phyloP scores from a whole-genome alignment of 2,888 invertebrate genomes.

The Frankliniella fusca region DNA sequence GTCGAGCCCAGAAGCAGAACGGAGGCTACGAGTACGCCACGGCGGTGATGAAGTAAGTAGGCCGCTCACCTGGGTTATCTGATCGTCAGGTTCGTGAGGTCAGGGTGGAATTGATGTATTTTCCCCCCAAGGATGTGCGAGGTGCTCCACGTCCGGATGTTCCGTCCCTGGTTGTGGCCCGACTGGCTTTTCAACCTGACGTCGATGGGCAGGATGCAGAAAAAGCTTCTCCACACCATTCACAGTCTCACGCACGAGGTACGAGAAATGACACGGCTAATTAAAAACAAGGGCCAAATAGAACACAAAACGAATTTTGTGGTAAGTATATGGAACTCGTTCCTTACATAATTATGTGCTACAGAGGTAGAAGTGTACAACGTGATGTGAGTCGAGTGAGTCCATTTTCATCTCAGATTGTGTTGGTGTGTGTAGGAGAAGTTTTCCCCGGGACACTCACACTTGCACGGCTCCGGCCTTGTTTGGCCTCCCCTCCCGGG shows the following conservation, averaged over 20 bases:
- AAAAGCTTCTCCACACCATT: constrained; percentile 68
- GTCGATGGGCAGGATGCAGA: constrained; percentile 68
- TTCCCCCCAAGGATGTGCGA: constrained; percentile 63
- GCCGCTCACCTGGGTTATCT: background rate
- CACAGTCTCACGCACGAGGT: constrained; percentile 64
- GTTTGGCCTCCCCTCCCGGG: too few species aligned
- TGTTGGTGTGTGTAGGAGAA: too few species aligned
- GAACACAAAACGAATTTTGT: too few species aligned
- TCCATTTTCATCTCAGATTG: too few species aligned
- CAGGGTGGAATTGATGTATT: background rate
- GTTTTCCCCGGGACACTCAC: too few species aligned
- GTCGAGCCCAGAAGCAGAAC: constrained; percentile 69
- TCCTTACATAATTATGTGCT: too few species aligned
- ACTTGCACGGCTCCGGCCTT: too few species aligned
- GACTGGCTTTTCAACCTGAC: constrained; percentile 73
- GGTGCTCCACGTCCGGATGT: constrained; percentile 75
- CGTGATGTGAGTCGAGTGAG: too few species aligned
- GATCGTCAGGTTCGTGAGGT: background rate
- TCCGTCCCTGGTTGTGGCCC: constrained; percentile 71
- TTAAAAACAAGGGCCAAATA: too few species aligned
- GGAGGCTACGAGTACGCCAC: constrained; percentile 80
- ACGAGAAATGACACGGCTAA: too few species aligned
- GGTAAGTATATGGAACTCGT: too few species aligned
- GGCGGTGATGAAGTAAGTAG: constrained; percentile 72
- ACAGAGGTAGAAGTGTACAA: too few species aligned